Evolutionary conservation across 2,888 invertebrate species (phyloP), one percentile per base, ranked within the genome.

Genomic region (Salpingus planirostris): DNA sequence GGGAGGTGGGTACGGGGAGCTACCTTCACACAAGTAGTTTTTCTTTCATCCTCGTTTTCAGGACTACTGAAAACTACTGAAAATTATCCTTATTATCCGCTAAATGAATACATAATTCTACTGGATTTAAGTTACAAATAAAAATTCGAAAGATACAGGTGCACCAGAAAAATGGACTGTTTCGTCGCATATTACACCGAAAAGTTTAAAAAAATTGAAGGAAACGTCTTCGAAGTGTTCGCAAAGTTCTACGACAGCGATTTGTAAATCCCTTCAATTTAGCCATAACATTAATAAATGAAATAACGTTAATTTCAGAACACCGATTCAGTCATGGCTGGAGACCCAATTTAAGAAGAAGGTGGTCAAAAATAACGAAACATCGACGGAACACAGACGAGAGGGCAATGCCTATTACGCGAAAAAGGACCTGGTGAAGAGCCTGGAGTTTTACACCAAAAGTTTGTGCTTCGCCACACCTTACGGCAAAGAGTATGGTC

Each of bases 341-440:
- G 46, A 60, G 13, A 42, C 51, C 24, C 51, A 53, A 31, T 52
- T 61, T 31, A 44, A 54, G 27, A 50, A 46, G 18, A 59, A 50
- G 34, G 44, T 54, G 7, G 38, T 40, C 12, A 67, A 69, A 46
- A 55, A 57, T 32, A 36, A 51, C 12, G 39, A 44, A 7, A 50
- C 55, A 38, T 64, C 68, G 2, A 53, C 52, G 31, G 28, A 44
- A 7, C 59, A 51, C 38, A 64, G 66, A 50, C 70, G 64, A 48
- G 60, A 57, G 26, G 80, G 78, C 3, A 79, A 80, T 46, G 67
- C 68, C 13, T 70, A 68, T 46, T 80, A 75, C 54, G 66, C 69
- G 43, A 59, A 61, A 1, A 72, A 73, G 38, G 53, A 66, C 18
- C 65, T 73, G 26, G 49, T 65, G 7, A 66, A 68, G 3, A 75